Evolutionary conservation across 2,113 vertebrate genomes (phyloP).

Genomic region (Salvelinus alpinus): DNA sequence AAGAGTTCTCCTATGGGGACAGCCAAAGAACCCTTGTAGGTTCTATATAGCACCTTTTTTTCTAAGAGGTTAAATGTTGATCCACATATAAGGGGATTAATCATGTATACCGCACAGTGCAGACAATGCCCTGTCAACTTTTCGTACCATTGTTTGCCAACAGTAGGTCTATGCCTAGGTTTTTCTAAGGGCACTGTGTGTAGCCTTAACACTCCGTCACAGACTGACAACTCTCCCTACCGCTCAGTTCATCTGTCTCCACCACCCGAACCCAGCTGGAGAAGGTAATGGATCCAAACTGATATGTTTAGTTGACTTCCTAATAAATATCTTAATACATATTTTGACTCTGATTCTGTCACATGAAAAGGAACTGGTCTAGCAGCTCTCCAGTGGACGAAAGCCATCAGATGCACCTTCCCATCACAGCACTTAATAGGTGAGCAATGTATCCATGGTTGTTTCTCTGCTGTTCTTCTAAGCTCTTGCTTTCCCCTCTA

Average conservation of each 20-base stretch:
- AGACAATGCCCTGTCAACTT: not conserved
- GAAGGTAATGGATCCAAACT: constrained; percentile 65
- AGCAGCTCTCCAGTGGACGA: constrained; percentile 75
- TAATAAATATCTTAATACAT: not conserved
- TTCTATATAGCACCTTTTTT: too few species aligned
- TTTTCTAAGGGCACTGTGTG: not conserved
- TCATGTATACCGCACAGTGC: too few species aligned
- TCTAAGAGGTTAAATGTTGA: not conserved
- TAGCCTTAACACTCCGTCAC: constrained; percentile 63
- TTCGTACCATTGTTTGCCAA: not conserved
- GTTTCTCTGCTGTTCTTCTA: not conserved
- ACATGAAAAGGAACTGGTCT: constrained; percentile 71
- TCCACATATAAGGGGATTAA: not conserved
- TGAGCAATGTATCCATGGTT: constrained; percentile 41
- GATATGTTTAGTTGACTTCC: not conserved
- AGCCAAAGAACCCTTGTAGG: too few species aligned
- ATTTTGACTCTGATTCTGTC: constrained; percentile 11
- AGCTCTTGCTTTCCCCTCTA: not conserved
- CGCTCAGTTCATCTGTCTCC: constrained; percentile 77
- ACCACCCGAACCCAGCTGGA: constrained; percentile 76
- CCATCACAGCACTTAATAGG: constrained; percentile 81
- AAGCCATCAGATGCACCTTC: constrained; percentile 75
- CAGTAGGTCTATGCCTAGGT: not conserved
- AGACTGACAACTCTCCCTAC: constrained; percentile 82
- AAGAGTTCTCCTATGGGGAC: too few species aligned